Evolutionary conservation across 1,140 invertebrate species (phyloP), one percentile per base, ranked within the genome.

Genomic region (Halesus radiatus): DNA sequence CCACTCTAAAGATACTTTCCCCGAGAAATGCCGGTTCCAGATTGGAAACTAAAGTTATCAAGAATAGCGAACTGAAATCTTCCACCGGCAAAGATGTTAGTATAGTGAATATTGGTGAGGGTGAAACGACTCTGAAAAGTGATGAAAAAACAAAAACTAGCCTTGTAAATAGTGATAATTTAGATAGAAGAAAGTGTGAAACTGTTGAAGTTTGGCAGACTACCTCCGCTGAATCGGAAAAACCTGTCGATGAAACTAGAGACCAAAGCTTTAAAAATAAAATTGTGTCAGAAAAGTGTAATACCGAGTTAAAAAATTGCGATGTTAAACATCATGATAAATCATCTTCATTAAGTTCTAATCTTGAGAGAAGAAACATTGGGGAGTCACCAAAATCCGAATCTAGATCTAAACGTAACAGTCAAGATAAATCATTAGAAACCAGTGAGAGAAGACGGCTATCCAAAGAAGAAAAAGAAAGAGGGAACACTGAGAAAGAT

Each of bases 131-230:
- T 22, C 54, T 75, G 5, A 80, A 81, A 58, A 70, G 77, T 62
- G 82, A 81, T 20, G 53, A 79, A n/a, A 73, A 76, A 83, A 45
- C 75, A 26, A 83, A 81, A 76, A 66, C 13, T 79, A 76, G 77
- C 52, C 54, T 76, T 79, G 58, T 79, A 75, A 84, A 82, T 81
- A 84, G 74, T 82, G 82, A 83, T 75, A 83, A 72, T 76, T 81
- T 84, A 83, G 84, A 84, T 78, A 84, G 84, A 82, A 83, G 84
- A 83, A 84, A 83, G 76, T 77, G 45, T 66, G 82, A 83, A 81
- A 45, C 26, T 72, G 16, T 58, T 76, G 80, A 84, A 26, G 53
- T 75, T 66, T 32, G 56, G 50, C 77, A 68, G 23, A 20, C 76
- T n/a, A 81, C 72, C 32, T 52, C 45, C 13, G 62, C 22, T 15